Evolutionary conservation across 2,113 vertebrate genomes (phyloP).

Genomic region (Festucalex cinctus): DNA sequence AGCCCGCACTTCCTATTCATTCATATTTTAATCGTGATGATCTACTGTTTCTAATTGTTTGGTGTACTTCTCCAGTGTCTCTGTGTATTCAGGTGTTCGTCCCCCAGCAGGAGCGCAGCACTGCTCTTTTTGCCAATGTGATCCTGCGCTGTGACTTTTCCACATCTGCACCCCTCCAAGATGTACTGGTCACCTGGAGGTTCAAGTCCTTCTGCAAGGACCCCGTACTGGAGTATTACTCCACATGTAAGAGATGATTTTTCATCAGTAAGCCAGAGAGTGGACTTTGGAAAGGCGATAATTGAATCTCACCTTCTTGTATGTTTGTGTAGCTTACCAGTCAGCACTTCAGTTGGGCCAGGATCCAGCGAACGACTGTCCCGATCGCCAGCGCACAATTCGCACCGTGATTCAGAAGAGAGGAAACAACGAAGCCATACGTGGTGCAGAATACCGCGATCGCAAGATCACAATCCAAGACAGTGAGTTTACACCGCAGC

Average conservation of each 20-base stretch:
- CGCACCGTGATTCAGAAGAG: conserved; percentile 84
- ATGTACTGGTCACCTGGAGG: conserved; percentile 86
- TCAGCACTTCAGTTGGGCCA: conserved; percentile 81
- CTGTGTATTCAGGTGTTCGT: conserved; percentile 80
- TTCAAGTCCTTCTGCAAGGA: conserved; percentile 97
- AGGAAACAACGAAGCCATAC: conserved; percentile 77
- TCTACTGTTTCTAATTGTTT: background rate
- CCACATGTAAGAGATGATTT: conserved; percentile 66
- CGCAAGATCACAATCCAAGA: conserved; percentile 90
- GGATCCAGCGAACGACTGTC: conserved; percentile 87
- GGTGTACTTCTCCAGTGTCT: conserved; percentile 64
- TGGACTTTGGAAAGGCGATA: background rate
- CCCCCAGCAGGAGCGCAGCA: conserved; percentile 72
- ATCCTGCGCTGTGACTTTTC: conserved; percentile 86
- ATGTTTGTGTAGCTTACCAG: conserved; percentile 80
- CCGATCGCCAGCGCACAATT: conserved; percentile 82
- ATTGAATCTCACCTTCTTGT: background rate
- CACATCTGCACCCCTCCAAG: conserved; percentile 83
- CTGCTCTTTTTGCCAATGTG: conserved; percentile 80
- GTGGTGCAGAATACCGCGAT: conserved; percentile 84
- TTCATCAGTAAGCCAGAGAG: background rate
- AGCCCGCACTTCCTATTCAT: background rate
- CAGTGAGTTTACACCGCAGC: conserved; percentile 70
- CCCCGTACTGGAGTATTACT: conserved; percentile 90
- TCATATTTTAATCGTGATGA: background rate